A percentile compares a stretch with the other conserved stretches of the same genome.
Conservation (phyloP, 1,140 invertebrate genomes). For the Brevipalpus yothersi region DNA sequence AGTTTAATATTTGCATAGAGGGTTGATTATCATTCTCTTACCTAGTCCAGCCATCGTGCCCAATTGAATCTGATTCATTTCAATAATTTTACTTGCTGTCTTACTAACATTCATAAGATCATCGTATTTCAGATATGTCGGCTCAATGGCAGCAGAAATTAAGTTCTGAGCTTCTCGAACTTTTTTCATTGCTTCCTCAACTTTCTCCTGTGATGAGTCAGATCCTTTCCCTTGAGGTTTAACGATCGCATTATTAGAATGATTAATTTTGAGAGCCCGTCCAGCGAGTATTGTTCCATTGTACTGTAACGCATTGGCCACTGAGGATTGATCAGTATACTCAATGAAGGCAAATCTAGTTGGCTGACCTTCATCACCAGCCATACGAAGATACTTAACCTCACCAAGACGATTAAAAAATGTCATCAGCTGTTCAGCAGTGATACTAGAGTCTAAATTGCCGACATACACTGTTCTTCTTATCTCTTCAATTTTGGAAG, state of each 20-base stretch:
- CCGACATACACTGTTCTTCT: constrained; percentile 58
- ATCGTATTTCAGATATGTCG: constrained; percentile 16
- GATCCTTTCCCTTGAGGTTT: constrained; percentile 85
- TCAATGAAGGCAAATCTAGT: constrained; percentile 65
- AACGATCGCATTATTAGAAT: constrained; percentile 65
- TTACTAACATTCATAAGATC: neutral
- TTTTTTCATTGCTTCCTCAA: constrained; percentile 86
- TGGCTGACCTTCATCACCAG: constrained; percentile 48
- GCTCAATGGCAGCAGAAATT: constrained; percentile 74
- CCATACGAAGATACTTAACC: constrained; percentile 83
- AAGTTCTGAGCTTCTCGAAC: constrained; percentile 83
- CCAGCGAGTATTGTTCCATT: constrained; percentile 49
- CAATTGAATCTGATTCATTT: neutral
- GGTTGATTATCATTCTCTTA: too few relatives aligned
- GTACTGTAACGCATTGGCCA: constrained; percentile 56
- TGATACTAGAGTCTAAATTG: constrained; percentile 37
- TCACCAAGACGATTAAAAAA: constrained; percentile 67
- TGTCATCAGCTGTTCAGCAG: constrained; percentile 49
- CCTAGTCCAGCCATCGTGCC: neutral
- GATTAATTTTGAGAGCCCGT: constrained; percentile 37
- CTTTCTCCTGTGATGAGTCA: constrained; percentile 76
- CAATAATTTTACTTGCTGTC: neutral
- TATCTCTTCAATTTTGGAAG: constrained; percentile 82
- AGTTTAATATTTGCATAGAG: too few relatives aligned
- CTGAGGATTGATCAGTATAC: constrained; percentile 66